Conservation (phyloP, 30 jellyfish, hydroid and myxozoan species). For the Rhopilema esculentum region DNA sequence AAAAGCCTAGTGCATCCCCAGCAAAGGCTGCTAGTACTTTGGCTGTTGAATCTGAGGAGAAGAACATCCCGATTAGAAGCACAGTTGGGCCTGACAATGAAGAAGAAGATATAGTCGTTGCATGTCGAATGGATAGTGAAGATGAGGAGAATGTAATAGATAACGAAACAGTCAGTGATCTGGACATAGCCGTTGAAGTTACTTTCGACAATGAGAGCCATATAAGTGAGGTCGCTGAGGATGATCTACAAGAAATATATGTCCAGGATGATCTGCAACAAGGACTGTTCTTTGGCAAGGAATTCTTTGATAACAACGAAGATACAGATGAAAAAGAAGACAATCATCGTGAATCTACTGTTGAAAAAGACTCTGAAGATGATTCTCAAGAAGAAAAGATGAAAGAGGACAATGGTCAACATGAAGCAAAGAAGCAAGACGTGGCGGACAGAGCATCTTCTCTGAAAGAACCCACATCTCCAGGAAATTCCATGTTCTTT, state of each 20-base stretch:
- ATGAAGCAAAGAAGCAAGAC: neutral
- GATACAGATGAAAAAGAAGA: neutral
- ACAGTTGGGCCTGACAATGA: conserved; percentile 3
- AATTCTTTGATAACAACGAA: neutral
- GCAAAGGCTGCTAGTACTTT: neutral
- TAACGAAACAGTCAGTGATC: neutral
- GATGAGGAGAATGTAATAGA: neutral
- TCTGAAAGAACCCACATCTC: neutral
- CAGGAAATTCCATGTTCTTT: neutral
- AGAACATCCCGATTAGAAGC: neutral
- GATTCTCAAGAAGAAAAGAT: too few species aligned
- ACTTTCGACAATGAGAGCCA: neutral
- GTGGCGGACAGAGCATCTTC: neutral
- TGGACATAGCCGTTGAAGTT: neutral
- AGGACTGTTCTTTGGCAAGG: neutral
- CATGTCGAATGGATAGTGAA: neutral
- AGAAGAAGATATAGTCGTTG: neutral
- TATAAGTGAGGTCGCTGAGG: neutral
- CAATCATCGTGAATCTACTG: neutral
- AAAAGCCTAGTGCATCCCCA: neutral
- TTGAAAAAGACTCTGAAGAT: neutral
- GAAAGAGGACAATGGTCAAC: neutral
- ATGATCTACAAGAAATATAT: neutral
- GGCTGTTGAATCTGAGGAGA: neutral
- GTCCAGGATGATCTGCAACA: neutral